Evolutionary conservation across 1,140 invertebrate species (phyloP).

Genomic region (Drosophila parabipectinata): DNA sequence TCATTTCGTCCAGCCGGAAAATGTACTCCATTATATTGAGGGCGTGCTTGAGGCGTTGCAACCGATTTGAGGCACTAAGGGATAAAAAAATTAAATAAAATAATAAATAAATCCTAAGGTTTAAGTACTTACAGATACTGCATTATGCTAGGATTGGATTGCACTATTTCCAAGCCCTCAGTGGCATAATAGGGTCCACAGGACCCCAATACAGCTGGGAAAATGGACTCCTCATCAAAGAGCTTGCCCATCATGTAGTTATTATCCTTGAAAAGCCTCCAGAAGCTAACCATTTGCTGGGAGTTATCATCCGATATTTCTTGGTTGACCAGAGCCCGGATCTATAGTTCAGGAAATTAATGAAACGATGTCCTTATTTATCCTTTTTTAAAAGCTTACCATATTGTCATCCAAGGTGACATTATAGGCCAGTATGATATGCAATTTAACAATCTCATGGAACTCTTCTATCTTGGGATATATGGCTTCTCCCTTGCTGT

Average conservation of each 20-base stretch:
- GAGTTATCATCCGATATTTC: conserved; percentile 77
- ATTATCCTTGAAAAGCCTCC: conserved; percentile 78
- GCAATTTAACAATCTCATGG: conserved; percentile 76
- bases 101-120: background rate
- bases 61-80: conserved; percentile 64
- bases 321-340: conserved; percentile 70
- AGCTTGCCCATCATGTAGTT: conserved; percentile 83
- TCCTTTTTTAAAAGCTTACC: conserved; percentile 33
- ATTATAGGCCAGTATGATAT: conserved; percentile 78
- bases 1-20: conserved; percentile 75
- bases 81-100: background rate
- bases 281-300: conserved; percentile 78
- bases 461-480: conserved; percentile 80
- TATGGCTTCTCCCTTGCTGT: conserved; percentile 59
- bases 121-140: conserved; percentile 65
- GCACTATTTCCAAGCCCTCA: conserved; percentile 66
- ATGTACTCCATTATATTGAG: conserved; percentile 78
- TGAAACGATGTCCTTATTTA: background rate
- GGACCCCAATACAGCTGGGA: conserved; percentile 73
- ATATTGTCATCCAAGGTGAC: conserved; percentile 81
- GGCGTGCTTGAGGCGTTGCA: conserved; percentile 73
- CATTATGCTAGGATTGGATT: conserved; percentile 68
- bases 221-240: conserved; percentile 77
- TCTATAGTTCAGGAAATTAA: conserved; percentile 28
- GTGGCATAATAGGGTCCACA: conserved; percentile 79